These are phyloP conservation scores for Lasioglossum villosulum DNA, from an alignment of 2,888 invertebrate species.

Conservation along the genomic window DNA sequence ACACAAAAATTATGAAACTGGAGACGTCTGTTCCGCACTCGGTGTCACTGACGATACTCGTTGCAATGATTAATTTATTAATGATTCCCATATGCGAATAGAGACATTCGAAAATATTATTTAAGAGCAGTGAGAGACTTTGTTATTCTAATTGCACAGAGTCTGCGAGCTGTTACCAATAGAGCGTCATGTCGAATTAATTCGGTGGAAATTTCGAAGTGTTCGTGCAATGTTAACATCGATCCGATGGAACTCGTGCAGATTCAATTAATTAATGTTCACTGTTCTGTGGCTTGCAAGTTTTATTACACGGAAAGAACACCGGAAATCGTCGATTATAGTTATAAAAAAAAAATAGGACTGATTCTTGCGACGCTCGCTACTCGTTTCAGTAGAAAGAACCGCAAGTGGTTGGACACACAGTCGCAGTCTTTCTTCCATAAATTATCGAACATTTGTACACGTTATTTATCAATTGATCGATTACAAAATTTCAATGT, in stretches of 20 bases:
- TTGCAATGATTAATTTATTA: neutral
- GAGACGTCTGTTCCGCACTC: neutral
- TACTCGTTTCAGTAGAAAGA: conserved; percentile 34
- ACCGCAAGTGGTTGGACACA: conserved; percentile 14
- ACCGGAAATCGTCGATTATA: neutral
- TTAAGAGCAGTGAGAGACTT: neutral
- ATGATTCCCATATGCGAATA: neutral
- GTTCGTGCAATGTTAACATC: conserved; percentile 45
- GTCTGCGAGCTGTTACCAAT: conserved; percentile 19
- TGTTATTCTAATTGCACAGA: conserved; percentile 21
- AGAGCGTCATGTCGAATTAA: conserved; percentile 23
- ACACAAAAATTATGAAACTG: conserved; percentile 67
- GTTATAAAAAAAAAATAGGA: neutral
- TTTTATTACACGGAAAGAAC: neutral
- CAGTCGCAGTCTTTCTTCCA: conserved; percentile 13
- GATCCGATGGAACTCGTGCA: conserved; percentile 29
- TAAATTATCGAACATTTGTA: neutral
- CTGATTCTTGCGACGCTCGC: conserved; percentile 8
- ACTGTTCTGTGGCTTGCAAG: neutral
- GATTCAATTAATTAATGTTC: neutral
- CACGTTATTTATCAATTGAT: neutral
- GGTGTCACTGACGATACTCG: neutral
- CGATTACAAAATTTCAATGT: neutral
- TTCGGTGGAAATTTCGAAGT: conserved; percentile 4
- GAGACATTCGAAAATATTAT: conserved; percentile 8